These are phyloP conservation scores for Prorops nasuta DNA, from an alignment of 1,140 invertebrate species.

Conservation along the genomic window DNA sequence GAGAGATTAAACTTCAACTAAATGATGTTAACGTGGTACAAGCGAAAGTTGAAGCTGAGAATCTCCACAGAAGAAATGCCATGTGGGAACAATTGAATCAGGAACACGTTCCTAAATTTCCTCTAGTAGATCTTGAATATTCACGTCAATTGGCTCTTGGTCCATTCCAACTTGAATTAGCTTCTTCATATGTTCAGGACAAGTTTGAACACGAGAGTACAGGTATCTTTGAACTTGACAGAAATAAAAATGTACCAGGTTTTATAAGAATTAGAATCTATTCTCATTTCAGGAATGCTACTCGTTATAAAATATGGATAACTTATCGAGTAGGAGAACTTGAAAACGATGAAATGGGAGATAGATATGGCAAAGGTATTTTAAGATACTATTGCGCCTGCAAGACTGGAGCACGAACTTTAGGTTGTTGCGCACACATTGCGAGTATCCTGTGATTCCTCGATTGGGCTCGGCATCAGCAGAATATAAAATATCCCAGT, in stretches of 20 bases:
- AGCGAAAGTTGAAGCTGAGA: constrained; percentile 1
- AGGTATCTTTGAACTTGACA: background rate
- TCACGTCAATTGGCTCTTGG: constrained; percentile 3
- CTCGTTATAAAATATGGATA: no score
- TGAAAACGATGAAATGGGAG: background rate
- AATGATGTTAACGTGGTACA: constrained; percentile 1
- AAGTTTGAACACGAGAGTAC: background rate
- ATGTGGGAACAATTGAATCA: background rate
- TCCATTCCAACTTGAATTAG: constrained; percentile 6
- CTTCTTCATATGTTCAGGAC: constrained; percentile 4
- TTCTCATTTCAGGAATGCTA: no score
- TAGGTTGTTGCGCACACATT: constrained; percentile 7
- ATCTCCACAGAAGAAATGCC: background rate
- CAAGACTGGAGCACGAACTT: constrained; percentile 1
- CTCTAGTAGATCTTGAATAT: background rate
- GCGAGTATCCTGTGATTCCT: constrained; percentile 2
- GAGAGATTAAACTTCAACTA: background rate
- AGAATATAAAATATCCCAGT: background rate
- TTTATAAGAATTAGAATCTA: background rate
- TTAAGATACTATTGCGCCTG: background rate
- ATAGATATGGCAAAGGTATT: background rate
- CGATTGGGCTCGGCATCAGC: background rate
- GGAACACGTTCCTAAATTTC: background rate
- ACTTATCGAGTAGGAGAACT: background rate
- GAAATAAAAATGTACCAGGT: background rate